Conservation (phyloP, 92 coral and sea anemone species). For the Porites lobata region DNA sequence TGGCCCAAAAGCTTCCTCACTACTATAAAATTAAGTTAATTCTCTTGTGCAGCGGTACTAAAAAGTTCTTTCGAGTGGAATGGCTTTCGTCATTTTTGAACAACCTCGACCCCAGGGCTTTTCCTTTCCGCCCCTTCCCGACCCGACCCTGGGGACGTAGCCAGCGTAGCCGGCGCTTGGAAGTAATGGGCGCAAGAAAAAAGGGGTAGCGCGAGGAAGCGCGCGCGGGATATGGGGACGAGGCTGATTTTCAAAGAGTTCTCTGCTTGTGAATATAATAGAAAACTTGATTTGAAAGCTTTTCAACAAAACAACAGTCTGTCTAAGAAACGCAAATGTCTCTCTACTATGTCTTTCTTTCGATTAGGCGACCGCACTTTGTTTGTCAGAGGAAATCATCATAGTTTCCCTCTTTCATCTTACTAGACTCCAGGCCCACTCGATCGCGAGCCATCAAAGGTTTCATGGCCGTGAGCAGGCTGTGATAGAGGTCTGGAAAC, state of each 20-base stretch:
- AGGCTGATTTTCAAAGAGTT: background rate
- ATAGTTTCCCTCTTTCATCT: conserved; percentile 80
- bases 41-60: background rate
- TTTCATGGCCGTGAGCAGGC: conserved; percentile 95
- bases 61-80: too few species aligned
- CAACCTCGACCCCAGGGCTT: too few species aligned
- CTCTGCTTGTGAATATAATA: background rate
- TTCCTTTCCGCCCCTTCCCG: too few species aligned
- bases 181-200: too few species aligned
- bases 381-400: conserved; percentile 72
- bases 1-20: background rate
- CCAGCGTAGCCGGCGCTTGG: too few species aligned
- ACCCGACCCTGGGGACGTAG: too few species aligned
- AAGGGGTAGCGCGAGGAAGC: too few species aligned
- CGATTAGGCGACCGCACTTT: background rate
- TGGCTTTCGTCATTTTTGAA: too few species aligned
- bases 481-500: conserved; percentile 92
- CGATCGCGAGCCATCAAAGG: conserved; percentile 98
- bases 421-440: conserved; percentile 91
- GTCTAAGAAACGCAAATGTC: too few species aligned
- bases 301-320: background rate
- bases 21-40: background rate
- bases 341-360: background rate
- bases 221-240: too few species aligned
- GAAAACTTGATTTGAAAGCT: background rate